Percentiles rank a stretch among this genome's conserved stretches.
Conservation (phyloP, 2,888 invertebrate genomes). For the Apotomis capreana region DNA sequence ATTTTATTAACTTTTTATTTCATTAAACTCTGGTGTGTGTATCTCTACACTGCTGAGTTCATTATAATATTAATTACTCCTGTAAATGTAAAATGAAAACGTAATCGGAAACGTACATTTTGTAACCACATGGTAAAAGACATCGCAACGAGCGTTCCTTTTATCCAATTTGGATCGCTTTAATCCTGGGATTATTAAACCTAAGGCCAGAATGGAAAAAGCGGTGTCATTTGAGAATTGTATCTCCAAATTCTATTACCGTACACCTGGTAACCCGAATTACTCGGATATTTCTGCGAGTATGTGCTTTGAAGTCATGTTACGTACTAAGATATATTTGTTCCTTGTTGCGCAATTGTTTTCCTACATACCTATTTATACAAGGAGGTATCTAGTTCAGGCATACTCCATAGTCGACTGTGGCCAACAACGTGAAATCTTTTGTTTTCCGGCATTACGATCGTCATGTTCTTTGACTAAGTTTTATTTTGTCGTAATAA, state of each 20-base stretch:
- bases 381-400: background rate
- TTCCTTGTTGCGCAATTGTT: conserved; percentile 4
- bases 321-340: background rate
- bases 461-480: no score
- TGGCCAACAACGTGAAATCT: no score
- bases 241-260: conserved; percentile 30
- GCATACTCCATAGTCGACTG: no score
- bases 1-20: no score
- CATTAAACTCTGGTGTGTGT: no score
- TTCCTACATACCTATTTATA: no score
- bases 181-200: conserved; percentile 36
- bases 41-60: background rate
- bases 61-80: background rate
- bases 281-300: conserved; percentile 4
- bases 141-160: conserved; percentile 26
- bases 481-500: no score
- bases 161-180: conserved; percentile 40
- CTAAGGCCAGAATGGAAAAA: conserved; percentile 35
- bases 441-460: no score
- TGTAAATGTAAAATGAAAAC: conserved; percentile 9
- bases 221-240: conserved; percentile 40
- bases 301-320: conserved; percentile 25
- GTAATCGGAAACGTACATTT: conserved; percentile 27
- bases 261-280: conserved; percentile 28
- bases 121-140: conserved; percentile 8